Evolutionary conservation across 2,797 vertebrate species (phyloP), one percentile per base, ranked within the genome.

Genomic region (Anas capensis): DNA sequence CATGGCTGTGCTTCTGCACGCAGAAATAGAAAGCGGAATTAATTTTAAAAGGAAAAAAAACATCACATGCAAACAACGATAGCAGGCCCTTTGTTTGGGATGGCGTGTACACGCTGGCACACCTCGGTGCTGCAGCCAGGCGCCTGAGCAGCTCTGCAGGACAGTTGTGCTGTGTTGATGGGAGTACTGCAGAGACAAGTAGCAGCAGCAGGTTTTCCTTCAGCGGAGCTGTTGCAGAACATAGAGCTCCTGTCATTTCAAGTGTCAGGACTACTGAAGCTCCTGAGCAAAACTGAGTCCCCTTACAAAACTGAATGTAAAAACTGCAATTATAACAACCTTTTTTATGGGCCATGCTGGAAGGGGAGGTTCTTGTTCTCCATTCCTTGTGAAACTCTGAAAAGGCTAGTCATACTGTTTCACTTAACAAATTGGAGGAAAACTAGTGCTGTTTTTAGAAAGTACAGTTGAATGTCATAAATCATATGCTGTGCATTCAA

Each of bases 1-100:
- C 75, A 88, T 36, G 2, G 34, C 91, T 58, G 64, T 31, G 89
- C 91, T 96, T 68, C 66, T 31, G 57, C 80, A 27, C n/a, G 2
- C 40, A 53, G 78, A 33, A 82, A 92, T 13, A 70, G 90, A 81
- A 64, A 72, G 46, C 10, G 4, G 10, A 49, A 60, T 49, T 46
- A 6, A 69, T 72, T 57, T 24, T 1, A 51, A 58, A 69, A 49
- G 19, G 15, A 34, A 33, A 81, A 64, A 56, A 15, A 86, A 60
- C 80, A 72, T 36, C 40, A 13, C 4, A 27, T 10, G 46, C 44
- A 6, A 75, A 38, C 79, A 79, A 48, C 36, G 46, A 56, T 31
- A 70, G 51, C 23, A 87, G 82, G 83, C 90, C 78, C 80, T 46
- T 26, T 5, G 33, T 71, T 69, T 57, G 1, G 2, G 49, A 11